Percentiles rank a stretch among this genome's conserved stretches.
These are phyloP conservation scores for Hipposideros armiger DNA, from an alignment of 2,113 vertebrate species.

Conservation along the genomic window DNA sequence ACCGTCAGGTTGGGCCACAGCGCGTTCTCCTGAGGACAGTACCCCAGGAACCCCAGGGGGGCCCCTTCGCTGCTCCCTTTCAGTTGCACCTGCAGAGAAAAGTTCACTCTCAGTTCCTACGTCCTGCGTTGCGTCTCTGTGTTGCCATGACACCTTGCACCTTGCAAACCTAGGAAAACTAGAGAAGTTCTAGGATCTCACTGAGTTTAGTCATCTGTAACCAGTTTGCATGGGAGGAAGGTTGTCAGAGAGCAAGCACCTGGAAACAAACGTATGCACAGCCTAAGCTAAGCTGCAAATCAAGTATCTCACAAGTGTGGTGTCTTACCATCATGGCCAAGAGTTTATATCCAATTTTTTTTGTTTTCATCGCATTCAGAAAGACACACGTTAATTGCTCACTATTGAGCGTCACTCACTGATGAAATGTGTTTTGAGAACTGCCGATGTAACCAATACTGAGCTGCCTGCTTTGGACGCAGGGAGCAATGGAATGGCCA, in stretches of 20 bases:
- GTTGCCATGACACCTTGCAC: not conserved
- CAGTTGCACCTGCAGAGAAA: constrained; percentile 43
- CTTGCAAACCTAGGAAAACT: not conserved
- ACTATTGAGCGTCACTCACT: not conserved
- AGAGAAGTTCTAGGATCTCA: not conserved
- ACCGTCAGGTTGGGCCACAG: constrained; percentile 94
- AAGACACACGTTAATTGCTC: not conserved
- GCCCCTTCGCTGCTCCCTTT: not conserved
- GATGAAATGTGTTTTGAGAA: not conserved
- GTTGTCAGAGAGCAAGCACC: not conserved
- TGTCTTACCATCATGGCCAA: not conserved
- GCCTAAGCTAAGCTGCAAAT: not conserved
- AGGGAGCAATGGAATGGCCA: fast-evolving
- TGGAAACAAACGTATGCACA: not conserved
- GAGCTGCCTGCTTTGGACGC: no score
- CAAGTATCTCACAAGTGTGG: not conserved
- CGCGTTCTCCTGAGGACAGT: constrained; percentile 94
- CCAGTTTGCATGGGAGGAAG: not conserved
- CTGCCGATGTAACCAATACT: not conserved
- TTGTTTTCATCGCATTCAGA: not conserved
- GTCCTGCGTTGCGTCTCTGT: not conserved
- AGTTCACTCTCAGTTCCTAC: not conserved
- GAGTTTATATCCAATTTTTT: not conserved
- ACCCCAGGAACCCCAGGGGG: constrained; percentile 88
- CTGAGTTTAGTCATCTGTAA: not conserved